phyloP scores from a whole-genome alignment of 92 coral and sea anemone genomes.

The Siderastrea siderea region DNA sequence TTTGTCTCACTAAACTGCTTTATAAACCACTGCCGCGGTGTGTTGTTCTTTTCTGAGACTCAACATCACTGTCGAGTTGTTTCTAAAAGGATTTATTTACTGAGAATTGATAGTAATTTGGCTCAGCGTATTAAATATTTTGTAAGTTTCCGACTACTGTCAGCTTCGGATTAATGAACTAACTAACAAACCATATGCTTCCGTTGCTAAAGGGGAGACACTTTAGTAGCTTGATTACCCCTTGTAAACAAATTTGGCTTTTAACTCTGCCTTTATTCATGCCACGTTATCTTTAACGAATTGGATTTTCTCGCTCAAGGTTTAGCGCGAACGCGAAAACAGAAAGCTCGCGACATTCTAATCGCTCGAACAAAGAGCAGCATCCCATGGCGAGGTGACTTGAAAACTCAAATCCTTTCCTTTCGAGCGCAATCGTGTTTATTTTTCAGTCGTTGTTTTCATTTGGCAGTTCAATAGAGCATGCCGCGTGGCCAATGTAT shows the following conservation, averaged over 20 bases:
- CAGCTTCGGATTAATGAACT: conserved; percentile 89
- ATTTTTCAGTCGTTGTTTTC: conserved; percentile 70
- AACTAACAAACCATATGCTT: conserved; percentile 86
- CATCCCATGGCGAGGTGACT: conserved; percentile 26
- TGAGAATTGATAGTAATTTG: conserved; percentile 77
- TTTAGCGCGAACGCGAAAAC: not conserved
- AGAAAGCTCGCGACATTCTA: conserved; percentile 15
- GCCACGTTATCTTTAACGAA: conserved; percentile 8
- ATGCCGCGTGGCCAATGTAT: conserved; percentile 68
- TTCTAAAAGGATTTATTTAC: conserved; percentile 60
- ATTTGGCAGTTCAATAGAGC: conserved; percentile 56
- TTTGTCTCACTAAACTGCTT: conserved; percentile 35
- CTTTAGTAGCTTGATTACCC: conserved; percentile 60
- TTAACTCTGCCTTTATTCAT: conserved; percentile 45
- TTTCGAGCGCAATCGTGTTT: conserved; percentile 66
- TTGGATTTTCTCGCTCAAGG: conserved; percentile 15
- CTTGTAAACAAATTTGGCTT: conserved; percentile 88
- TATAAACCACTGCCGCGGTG: not conserved
- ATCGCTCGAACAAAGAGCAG: conserved; percentile 26
- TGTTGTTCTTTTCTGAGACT: conserved; percentile 31
- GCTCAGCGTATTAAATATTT: conserved; percentile 61
- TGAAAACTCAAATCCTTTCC: conserved; percentile 4
- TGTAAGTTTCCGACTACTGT: conserved; percentile 79
- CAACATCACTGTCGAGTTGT: conserved; percentile 12
- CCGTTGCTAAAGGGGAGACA: conserved; percentile 60